Conservation (phyloP, 2,797 vertebrate species). For the Coregonus sp. region DNA sequence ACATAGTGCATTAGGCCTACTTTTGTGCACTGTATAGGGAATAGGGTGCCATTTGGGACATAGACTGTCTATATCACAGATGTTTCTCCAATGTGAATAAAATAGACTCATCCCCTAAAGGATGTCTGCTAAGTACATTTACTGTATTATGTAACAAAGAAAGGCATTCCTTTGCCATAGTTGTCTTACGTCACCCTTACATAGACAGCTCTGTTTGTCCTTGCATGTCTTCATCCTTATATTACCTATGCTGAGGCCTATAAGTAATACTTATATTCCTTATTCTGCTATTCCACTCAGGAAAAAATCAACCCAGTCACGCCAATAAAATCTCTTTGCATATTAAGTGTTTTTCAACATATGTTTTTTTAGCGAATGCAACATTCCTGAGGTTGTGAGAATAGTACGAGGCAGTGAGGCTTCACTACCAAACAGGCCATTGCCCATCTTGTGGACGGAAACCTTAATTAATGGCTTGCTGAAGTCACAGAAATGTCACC, state of each 20-base stretch:
- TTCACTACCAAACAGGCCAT: conserved; percentile 62
- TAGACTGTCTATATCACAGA: neutral
- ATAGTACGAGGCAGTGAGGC: conserved; percentile 47
- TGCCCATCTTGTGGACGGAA: conserved; percentile 61
- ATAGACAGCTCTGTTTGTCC: neutral
- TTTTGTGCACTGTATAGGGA: neutral
- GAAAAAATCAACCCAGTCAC: neutral
- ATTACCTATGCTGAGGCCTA: neutral
- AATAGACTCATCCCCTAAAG: neutral
- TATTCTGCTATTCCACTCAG: neutral
- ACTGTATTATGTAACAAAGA: neutral
- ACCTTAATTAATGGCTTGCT: conserved; percentile 69
- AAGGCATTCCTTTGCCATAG: neutral
- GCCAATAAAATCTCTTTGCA: neutral
- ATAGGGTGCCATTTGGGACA: neutral
- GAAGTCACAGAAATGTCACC: conserved; percentile 63
- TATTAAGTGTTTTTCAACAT: conserved; percentile 19
- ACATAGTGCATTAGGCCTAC: neutral
- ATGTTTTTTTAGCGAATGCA: conserved; percentile 55
- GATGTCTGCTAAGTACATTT: neutral
- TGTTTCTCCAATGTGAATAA: neutral
- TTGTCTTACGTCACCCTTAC: neutral
- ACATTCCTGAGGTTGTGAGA: conserved; percentile 67
- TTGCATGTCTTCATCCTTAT: neutral
- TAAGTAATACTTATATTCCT: neutral